These are phyloP conservation scores for Plebejus argus DNA, from an alignment of 2,888 invertebrate genomes.

Conservation along the genomic window DNA sequence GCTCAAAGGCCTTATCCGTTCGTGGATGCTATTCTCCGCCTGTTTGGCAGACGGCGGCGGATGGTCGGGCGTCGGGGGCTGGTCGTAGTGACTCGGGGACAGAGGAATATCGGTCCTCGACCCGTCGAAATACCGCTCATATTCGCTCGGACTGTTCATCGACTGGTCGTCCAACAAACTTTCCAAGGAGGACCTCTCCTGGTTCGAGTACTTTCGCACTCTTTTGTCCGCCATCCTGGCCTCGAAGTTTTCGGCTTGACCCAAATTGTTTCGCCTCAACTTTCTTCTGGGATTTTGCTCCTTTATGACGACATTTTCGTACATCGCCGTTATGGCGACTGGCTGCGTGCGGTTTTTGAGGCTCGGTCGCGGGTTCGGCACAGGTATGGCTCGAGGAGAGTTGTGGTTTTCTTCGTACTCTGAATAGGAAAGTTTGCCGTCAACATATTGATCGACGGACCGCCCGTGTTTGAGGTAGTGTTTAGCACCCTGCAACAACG, in stretches of 20 bases:
- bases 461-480: constrained; percentile 85
- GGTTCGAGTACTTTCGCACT: constrained; percentile 74
- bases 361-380: constrained; percentile 70
- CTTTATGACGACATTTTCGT: constrained; percentile 86
- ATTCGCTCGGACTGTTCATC: constrained; percentile 75
- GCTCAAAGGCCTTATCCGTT: constrained; percentile 92
- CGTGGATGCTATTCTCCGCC: constrained; percentile 93
- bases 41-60: constrained; percentile 95
- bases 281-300: constrained; percentile 88
- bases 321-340: constrained; percentile 86
- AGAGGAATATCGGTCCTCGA: constrained; percentile 82
- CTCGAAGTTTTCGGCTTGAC: constrained; percentile 83
- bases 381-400: constrained; percentile 68
- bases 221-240: constrained; percentile 68
- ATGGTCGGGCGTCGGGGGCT: constrained; percentile 96
- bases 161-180: constrained; percentile 82
- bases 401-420: constrained; percentile 79
- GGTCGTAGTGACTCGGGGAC: constrained; percentile 94
- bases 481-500: constrained; percentile 76
- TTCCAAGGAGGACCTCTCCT: constrained; percentile 80
- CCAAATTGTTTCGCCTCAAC: constrained; percentile 81
- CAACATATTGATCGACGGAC: constrained; percentile 89
- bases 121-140: constrained; percentile 68
- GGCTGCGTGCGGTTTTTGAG: constrained; percentile 81
- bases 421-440: constrained; percentile 80